Evolutionary conservation across 2,888 invertebrate genomes (phyloP).

Genomic region (Himalopsyche kuldschensis): DNA sequence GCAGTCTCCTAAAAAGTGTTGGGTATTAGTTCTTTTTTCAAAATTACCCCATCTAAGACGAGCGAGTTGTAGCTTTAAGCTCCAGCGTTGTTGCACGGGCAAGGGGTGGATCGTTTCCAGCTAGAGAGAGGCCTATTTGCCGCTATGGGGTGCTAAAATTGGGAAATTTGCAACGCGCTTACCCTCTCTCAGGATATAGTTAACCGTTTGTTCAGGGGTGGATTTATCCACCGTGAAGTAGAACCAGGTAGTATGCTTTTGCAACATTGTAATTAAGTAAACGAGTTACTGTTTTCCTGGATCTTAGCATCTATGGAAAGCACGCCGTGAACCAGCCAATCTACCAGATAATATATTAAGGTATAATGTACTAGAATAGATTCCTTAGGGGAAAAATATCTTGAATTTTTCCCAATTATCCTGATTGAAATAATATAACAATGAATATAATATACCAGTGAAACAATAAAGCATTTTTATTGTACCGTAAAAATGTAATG

Average conservation of each 20-base stretch:
- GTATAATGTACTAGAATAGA: too few species aligned
- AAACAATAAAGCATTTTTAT: too few species aligned
- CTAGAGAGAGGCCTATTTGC: conserved; percentile 24
- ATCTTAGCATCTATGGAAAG: neutral
- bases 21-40: conserved; percentile 30
- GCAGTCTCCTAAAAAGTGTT: neutral
- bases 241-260: neutral
- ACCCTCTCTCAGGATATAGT: conserved; percentile 40
- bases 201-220: neutral
- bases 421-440: too few species aligned
- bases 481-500: too few species aligned
- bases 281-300: neutral
- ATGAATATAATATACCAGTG: too few species aligned
- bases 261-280: neutral
- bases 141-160: conserved; percentile 51
- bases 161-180: conserved; percentile 57
- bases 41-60: conserved; percentile 18
- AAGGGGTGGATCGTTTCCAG: conserved; percentile 8
- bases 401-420: too few species aligned
- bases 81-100: neutral
- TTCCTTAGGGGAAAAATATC: too few species aligned
- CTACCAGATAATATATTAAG: too few species aligned
- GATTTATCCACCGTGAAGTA: neutral
- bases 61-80: conserved; percentile 6
- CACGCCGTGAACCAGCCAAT: too few species aligned